These are phyloP conservation scores for Atrichornis clamosus DNA, from an alignment of 2,113 vertebrate genomes.

Conservation along the genomic window DNA sequence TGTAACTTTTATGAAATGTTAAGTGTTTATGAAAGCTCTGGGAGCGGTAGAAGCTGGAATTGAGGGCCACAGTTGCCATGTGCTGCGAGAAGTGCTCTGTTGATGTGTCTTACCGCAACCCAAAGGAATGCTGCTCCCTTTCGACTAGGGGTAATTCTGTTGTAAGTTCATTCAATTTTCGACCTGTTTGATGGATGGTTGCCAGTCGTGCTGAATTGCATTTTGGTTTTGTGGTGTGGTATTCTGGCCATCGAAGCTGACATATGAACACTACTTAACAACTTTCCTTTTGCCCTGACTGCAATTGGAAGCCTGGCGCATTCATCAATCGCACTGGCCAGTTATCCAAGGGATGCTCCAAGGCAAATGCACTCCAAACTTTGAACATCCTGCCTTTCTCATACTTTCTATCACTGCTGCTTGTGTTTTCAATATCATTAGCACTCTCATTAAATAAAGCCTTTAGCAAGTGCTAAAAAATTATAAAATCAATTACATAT, in stretches of 20 bases:
- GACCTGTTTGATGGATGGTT: constrained; percentile 51
- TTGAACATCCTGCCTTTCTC: neutral
- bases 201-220: constrained; percentile 25
- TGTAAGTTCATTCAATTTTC: constrained; percentile 64
- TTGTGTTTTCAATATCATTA: constrained; percentile 33
- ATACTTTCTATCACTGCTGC: neutral
- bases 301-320: neutral
- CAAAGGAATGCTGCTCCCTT: constrained; percentile 59
- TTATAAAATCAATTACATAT: constrained; percentile 23
- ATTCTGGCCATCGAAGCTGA: neutral
- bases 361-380: constrained; percentile 28
- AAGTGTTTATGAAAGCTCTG: constrained; percentile 74
- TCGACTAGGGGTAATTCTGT: constrained; percentile 33
- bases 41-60: constrained; percentile 35
- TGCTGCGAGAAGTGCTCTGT: neutral
- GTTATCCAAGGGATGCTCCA: neutral
- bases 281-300: constrained; percentile 31
- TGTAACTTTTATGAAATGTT: constrained; percentile 71
- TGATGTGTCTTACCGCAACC: constrained; percentile 30
- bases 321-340: constrained; percentile 11
- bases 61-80: neutral
- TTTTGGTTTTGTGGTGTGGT: constrained; percentile 17
- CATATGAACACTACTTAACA: constrained; percentile 52
- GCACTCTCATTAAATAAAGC: constrained; percentile 14
- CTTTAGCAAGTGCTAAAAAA: constrained; percentile 30